Evolutionary conservation across 2,797 vertebrate species (phyloP), one percentile per base, ranked within the genome.

Genomic region (Pseudochirops corinnae): DNA sequence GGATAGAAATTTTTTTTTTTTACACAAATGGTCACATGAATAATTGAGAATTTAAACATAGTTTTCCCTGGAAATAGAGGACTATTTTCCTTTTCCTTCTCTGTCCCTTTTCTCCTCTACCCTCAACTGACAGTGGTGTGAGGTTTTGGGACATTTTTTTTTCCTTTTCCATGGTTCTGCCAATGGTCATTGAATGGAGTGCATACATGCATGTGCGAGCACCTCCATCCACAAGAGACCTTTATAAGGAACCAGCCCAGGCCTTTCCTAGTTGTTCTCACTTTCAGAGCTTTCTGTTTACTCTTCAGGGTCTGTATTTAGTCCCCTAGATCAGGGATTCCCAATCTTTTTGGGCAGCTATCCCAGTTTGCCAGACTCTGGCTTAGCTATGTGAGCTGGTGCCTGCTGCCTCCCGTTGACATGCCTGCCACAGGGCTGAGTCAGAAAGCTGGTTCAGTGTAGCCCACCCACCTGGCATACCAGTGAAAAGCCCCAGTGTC

Each of bases 311-410:
- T 57, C 24, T 33, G 87, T 12, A 18, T 16, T 28, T 7, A 13
- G 58, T 60, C 55, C 39, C 55, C 28, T 1, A 12, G 11, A 0
- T 0, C 3, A 14, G 90, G n/a, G 21, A 0, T 11, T 39, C 55
- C 13, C 39, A 0, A 0, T 6, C 74, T 96, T 90, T 0, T 16
- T 57, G 87, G 53, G 0, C 12, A 2, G 0, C 55, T 24, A 0
- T 90, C 55, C 57, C 55, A 1, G 50, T n/a, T 24, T 28, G 1
- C 62, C 12, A 21, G 33, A 5, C 16, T 50, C 2, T 4, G 29
- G 0, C 18, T 5, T 1, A 7, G 6, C 18, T 24, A 50, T 16
- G 6, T 24, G 53, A 82, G 93, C 4, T 1, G 0, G 0, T 26
- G 55, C 57, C 74, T 26, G 26, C 3, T 1, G 9, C 18, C n/a